A percentile compares a stretch with the other conserved stretches of the same genome.
phyloP scores from a whole-genome alignment of 2,113 vertebrate species.

The Tachysurus fulvidraco region DNA sequence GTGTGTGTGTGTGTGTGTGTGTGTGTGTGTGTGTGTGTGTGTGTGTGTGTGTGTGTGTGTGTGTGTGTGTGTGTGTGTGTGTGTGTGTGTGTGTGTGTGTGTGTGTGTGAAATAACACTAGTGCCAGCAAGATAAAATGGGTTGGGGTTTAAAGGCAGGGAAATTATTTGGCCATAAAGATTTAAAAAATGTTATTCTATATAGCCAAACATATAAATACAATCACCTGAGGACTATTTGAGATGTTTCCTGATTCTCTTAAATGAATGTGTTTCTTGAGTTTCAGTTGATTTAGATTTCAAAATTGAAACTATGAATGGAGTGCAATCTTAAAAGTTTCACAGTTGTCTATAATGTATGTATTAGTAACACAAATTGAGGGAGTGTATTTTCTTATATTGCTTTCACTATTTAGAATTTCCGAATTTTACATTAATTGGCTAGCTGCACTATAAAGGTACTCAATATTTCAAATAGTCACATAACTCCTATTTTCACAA shows the following conservation, averaged over 20 bases:
- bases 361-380: neutral
- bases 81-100: constrained; percentile 1
- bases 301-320: neutral
- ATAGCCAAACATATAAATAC: constrained; percentile 11
- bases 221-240: neutral
- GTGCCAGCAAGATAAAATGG: constrained; percentile 19
- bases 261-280: neutral
- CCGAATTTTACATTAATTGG: neutral
- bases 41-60: constrained; percentile 26
- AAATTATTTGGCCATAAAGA: constrained; percentile 62
- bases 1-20: constrained; percentile 32
- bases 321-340: neutral
- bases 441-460: neutral
- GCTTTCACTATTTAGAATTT: neutral
- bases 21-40: constrained; percentile 19
- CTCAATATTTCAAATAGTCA: neutral
- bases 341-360: neutral
- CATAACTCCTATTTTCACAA: neutral
- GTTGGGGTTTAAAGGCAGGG: constrained; percentile 45
- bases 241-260: neutral
- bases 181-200: constrained; percentile 30
- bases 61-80: constrained; percentile 31
- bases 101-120: constrained; percentile 32
- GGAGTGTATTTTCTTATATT: neutral
- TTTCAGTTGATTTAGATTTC: neutral